Base-by-base conservation (phyloP, 2,888 invertebrate genomes). In the Ferrisia virgata region DNA sequence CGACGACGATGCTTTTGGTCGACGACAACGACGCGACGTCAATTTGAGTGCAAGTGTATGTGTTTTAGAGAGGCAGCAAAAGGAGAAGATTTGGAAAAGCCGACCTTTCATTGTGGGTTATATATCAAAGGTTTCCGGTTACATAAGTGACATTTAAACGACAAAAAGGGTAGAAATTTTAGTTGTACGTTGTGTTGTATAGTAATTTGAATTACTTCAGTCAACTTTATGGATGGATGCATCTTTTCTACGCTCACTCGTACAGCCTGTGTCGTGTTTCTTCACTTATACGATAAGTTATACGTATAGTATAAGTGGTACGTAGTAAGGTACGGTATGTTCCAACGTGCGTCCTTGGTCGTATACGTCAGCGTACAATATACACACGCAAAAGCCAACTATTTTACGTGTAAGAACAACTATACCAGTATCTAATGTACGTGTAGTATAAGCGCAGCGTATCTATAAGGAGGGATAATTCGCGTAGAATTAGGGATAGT, bases 91-190 rank as follows among this genome's bases (percentile, higher is more conserved):
- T 76, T 36, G 72, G 72, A 36, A 64, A 64, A 64, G 64, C 36
- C 72, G 72, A 76, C 72, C 72, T 76, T 76, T 76, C 72, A 76
- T 76, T 76, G 31, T 76, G 72, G 72, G 72, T 76, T 76, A 36
- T 76, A 76, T 76, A 76, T 76, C 72, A 76, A 76, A 76, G 72
- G 33, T 76, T 76, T 76, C 36, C 72, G 72, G 72, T 76, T 76
- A 36, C 72, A 76, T 76, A 76, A 76, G 72, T 76, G 72, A 76
- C 72, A 76, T 76, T 76, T 76, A 76, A 33, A 36, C 31, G 33
- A 36, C 28, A 76, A 76, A 76, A 76, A 76, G 72, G 72, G 72
- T 76, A 36, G 72, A 76, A 76, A 76, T 76, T 76, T 76, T 76
- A 76, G 72, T 76, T 76, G 72, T 76, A 76, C 72, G 36, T 6